A percentile compares a stretch with the other conserved stretches of the same genome.
These are phyloP conservation scores for Muraenolepis orangiensis DNA, from an alignment of 2,797 vertebrate genomes.

Conservation along the genomic window DNA sequence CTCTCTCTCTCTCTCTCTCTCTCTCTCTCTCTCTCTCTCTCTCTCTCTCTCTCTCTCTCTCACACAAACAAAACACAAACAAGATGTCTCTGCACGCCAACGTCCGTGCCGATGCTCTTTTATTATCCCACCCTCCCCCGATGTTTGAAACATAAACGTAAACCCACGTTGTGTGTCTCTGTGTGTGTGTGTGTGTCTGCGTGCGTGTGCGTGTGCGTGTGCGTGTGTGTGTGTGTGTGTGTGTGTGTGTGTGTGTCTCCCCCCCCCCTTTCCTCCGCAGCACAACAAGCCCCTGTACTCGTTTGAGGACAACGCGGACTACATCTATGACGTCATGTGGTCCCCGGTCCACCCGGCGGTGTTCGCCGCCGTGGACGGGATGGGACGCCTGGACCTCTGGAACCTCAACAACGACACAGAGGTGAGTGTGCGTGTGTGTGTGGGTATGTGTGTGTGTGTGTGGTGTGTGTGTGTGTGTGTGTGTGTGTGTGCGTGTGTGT, in stretches of 20 bases:
- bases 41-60: no score
- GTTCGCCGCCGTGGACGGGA: slow-evolving; percentile 94
- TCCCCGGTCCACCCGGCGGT: slow-evolving; percentile 92
- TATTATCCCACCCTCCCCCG: no score
- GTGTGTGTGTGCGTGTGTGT: not conserved
- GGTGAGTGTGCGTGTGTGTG: slow-evolving; percentile 68
- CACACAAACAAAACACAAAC: no score
- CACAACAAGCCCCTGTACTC: slow-evolving; percentile 98
- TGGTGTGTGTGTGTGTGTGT: not conserved
- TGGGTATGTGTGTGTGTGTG: slow-evolving; percentile 7
- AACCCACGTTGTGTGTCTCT: no score
- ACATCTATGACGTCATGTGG: slow-evolving; percentile 97
- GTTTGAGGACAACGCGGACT: slow-evolving; percentile 98
- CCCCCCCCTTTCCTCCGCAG: slow-evolving; percentile 62
- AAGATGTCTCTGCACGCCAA: no score
- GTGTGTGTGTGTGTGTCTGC: no score
- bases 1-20: no score
- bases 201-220: slow-evolving; percentile 4
- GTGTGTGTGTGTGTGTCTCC: not conserved
- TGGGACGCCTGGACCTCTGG: slow-evolving; percentile 96
- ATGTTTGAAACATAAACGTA: no score
- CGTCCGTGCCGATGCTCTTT: no score
- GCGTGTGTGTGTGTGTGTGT: not conserved
- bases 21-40: no score
- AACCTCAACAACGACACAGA: slow-evolving; percentile 97